Percentiles rank a stretch among this genome's conserved stretches.
phyloP scores from a whole-genome alignment of 2,888 invertebrate species.

The Beris chalybata region DNA sequence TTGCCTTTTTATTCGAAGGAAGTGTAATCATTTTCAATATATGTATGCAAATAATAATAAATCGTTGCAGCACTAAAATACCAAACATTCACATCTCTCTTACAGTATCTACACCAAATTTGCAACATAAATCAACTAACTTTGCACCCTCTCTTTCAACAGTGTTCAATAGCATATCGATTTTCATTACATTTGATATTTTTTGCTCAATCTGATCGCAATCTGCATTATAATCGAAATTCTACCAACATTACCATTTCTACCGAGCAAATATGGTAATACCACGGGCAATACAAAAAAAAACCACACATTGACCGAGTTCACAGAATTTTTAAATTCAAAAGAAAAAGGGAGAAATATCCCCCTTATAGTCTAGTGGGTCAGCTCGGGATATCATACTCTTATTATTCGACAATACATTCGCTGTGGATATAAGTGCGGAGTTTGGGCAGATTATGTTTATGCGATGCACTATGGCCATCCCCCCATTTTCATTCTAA shows the following conservation, averaged over 20 bases:
- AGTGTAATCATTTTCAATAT: no score
- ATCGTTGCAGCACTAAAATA: no score
- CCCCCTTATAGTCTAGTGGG: not conserved
- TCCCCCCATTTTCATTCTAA: not conserved
- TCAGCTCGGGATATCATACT: conserved; percentile 15
- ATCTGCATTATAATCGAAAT: conserved; percentile 8
- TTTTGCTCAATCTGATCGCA: no score
- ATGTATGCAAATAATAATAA: no score
- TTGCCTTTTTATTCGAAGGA: no score
- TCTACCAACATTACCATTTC: conserved; percentile 40
- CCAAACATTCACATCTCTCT: no score
- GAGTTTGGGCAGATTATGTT: conserved; percentile 28
- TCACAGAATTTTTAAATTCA: not conserved
- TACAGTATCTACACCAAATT: no score
- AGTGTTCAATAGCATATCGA: no score
- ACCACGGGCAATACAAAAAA: conserved; percentile 17
- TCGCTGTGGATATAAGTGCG: conserved; percentile 27
- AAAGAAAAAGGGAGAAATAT: not conserved
- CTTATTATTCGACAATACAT: conserved; percentile 21
- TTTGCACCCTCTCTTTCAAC: no score
- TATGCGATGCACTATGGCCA: conserved; percentile 20
- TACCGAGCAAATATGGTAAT: conserved; percentile 42
- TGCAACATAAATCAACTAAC: no score
- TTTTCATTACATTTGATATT: no score
- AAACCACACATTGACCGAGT: not conserved